Evolutionary conservation across 2,888 invertebrate species (phyloP).

Genomic region (Hemistola chrysoprasaria): DNA sequence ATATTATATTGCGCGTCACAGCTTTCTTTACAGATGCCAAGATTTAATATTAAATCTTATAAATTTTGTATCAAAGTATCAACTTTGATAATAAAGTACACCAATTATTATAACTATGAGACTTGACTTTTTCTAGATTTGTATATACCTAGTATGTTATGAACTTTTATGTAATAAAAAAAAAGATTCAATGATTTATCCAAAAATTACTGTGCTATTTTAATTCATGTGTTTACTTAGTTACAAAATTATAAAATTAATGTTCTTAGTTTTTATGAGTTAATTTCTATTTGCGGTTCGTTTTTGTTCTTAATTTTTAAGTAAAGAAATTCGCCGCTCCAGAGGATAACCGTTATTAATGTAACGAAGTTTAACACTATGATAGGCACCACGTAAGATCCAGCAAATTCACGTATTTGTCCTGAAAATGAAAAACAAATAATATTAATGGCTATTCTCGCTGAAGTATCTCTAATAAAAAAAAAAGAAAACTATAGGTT

Average conservation of each 20-base stretch:
- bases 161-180: conserved; percentile 27
- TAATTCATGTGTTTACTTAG: too few relatives aligned
- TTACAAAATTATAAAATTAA: not conserved
- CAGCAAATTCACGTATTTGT: conserved; percentile 81
- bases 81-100: not conserved
- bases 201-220: too few relatives aligned
- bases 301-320: conserved; percentile 52
- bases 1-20: not conserved
- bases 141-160: not conserved
- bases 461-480: too few relatives aligned
- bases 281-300: conserved; percentile 30
- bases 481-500: not conserved
- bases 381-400: conserved; percentile 83
- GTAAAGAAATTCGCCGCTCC: conserved; percentile 79
- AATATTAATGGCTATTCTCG: too few relatives aligned
- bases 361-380: conserved; percentile 84
- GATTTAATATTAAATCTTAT: not conserved
- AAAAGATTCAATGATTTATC: too few relatives aligned
- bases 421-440: conserved; percentile 69
- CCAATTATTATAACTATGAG: conserved; percentile 15
- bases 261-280: conserved; percentile 1
- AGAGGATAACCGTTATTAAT: conserved; percentile 79
- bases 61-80: too few relatives aligned
- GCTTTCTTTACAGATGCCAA: too few relatives aligned
- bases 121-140: conserved; percentile 17